phyloP scores from a whole-genome alignment of 2,888 invertebrate genomes.

The Patella ulyssiponensis region DNA sequence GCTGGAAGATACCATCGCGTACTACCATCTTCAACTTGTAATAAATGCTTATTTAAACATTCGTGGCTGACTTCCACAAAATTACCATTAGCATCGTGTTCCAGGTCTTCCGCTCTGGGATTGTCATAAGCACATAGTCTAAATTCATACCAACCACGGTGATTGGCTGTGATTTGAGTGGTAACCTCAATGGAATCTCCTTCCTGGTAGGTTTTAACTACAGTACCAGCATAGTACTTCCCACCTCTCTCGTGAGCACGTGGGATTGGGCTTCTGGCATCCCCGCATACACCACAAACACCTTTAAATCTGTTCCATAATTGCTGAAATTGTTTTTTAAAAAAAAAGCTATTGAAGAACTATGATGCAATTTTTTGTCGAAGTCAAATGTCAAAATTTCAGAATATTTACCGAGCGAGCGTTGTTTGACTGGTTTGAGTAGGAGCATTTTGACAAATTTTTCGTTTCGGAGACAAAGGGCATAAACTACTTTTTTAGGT shows the following conservation, averaged over 20 bases:
- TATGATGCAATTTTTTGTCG: too few species aligned
- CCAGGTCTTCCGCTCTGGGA: conserved; percentile 39
- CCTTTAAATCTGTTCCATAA: conserved; percentile 34
- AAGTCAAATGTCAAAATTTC: too few species aligned
- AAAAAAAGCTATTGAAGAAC: too few species aligned
- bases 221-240: conserved; percentile 37
- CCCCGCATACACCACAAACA: conserved; percentile 48
- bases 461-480: too few species aligned
- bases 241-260: conserved; percentile 48
- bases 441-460: too few species aligned
- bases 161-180: conserved; percentile 45
- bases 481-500: too few species aligned
- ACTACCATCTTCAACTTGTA: conserved; percentile 34
- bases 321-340: conserved; percentile 21
- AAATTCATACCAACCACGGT: conserved; percentile 47
- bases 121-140: conserved; percentile 45
- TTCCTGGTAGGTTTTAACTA: conserved; percentile 32
- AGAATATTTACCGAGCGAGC: too few species aligned
- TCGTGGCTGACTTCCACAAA: conserved; percentile 43
- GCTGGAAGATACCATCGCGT: conserved; percentile 37
- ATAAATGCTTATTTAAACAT: conserved; percentile 44
- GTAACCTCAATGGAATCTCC: conserved; percentile 39
- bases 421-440: too few species aligned
- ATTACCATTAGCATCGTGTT: conserved; percentile 33
- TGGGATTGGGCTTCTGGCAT: conserved; percentile 39